Evolutionary conservation across 2,113 vertebrate species (phyloP), one percentile per base, ranked within the genome.

Genomic region (Galemys pyrenaicus): DNA sequence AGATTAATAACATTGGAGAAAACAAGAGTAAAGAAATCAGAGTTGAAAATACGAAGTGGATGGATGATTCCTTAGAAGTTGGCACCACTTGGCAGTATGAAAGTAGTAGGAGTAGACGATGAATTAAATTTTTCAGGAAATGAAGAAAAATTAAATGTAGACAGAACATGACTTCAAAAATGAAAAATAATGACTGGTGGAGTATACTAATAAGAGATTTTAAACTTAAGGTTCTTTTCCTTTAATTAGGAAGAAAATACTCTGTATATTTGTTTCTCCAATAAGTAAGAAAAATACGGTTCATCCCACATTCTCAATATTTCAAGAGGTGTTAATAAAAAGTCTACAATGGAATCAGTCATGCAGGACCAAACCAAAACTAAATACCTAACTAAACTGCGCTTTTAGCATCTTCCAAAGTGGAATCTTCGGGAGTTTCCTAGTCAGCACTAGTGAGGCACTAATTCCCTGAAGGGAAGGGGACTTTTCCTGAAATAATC

Each of bases 81-180:
- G n/a, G 49, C 12, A n/a, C 87, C 32, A 37, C 20, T 9, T 51
- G 41, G 13, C 77, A 54, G 67, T 78, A 80, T 17, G 54, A 60
- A 1, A 79, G 20, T 22, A 51, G 30, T 83, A 17, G 2, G 70
- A 41, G 0, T 74, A 16, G 71, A 28, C 15, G 1, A 71, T 35
- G 84, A 92, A 39, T 11, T 92, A n/a, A 44, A 20, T 37, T 75
- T 94, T 92, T 75, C 20, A 49, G 39, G n/a, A 95, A 94, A 95
- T 80, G 10, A 89, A 30, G 15, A 84, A 6, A 92, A 87, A 54
- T 26, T 1, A 84, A 64, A 71, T 60, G 17, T 15, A 28, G 9
- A 37, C 11, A 75, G 17, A 20, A n/a, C 11, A 74, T 28, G n/a
- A 44, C 26, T 73, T 49, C 37, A 30, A 49, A n/a, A n/a, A 24